Conservation (phyloP, 2,888 invertebrate genomes). For the Neelides folsomi region DNA sequence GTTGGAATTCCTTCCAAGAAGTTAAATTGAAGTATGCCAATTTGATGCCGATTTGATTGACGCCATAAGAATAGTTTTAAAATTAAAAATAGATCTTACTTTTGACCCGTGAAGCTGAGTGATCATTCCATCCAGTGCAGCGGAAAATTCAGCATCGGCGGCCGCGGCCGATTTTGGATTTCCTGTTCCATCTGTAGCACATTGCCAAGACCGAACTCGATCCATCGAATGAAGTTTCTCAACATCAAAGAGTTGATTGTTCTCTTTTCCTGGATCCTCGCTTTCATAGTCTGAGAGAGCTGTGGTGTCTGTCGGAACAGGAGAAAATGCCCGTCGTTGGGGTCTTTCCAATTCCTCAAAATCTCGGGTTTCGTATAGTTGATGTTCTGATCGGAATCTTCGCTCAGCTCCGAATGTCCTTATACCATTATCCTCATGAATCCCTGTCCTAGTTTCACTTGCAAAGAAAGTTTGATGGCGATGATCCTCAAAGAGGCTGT, state of each 20-base stretch:
- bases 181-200: background rate
- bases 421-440: too few species aligned
- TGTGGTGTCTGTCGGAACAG: background rate
- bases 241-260: slow-evolving; percentile 6
- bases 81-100: slow-evolving; percentile 1
- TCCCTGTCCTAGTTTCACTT: too few species aligned
- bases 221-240: slow-evolving; percentile 10
- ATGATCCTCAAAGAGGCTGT: too few species aligned
- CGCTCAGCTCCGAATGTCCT: too few species aligned
- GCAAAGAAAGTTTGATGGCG: too few species aligned
- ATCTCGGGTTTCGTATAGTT: too few species aligned
- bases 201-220: slow-evolving; percentile 9
- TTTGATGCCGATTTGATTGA: too few species aligned
- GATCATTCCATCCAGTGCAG: slow-evolving; percentile 14
- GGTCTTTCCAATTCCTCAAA: slow-evolving; percentile 9
- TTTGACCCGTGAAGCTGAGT: slow-evolving; percentile 16
- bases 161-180: slow-evolving; percentile 7
- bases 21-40: too few species aligned
- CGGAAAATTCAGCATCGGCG: slow-evolving; percentile 13
- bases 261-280: slow-evolving; percentile 2
- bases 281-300: background rate
- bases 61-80: background rate
- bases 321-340: background rate
- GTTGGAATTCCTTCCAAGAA: too few species aligned
- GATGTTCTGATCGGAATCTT: too few species aligned